These are phyloP conservation scores for Thera obeliscata DNA, from an alignment of 2,888 invertebrate genomes.

Conservation along the genomic window DNA sequence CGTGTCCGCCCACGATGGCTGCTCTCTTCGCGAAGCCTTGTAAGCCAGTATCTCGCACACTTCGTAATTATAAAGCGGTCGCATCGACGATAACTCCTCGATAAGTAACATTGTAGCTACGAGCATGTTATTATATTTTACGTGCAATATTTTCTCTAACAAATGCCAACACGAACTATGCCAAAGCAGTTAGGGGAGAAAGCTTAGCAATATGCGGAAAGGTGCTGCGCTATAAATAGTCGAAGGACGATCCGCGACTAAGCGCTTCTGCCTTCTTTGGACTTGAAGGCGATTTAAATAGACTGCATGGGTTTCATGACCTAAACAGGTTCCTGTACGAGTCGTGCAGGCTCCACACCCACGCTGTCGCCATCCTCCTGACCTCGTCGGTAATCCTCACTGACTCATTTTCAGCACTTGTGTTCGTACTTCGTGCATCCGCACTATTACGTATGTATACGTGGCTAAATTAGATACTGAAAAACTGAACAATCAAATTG, in stretches of 20 bases:
- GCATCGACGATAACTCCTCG: constrained; percentile 24
- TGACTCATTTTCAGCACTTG: constrained; percentile 59
- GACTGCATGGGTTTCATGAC: constrained; percentile 76
- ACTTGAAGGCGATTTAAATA: constrained; percentile 75
- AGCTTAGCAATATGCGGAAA: constrained; percentile 39
- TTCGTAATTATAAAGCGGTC: constrained; percentile 31
- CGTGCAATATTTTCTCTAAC: constrained; percentile 29
- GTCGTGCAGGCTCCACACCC: constrained; percentile 59
- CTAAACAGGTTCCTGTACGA: constrained; percentile 78
- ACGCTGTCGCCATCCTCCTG: constrained; percentile 68
- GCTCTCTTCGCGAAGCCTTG: constrained; percentile 20
- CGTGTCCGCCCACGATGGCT: constrained; percentile 63
- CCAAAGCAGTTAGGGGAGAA: constrained; percentile 23
- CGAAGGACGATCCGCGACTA: constrained; percentile 56
- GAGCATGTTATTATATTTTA: constrained; percentile 29
- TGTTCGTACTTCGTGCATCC: constrained; percentile 17
- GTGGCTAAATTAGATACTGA: neutral
- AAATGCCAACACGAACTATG: constrained; percentile 24
- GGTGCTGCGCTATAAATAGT: constrained; percentile 58
- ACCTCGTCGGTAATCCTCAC: constrained; percentile 63
- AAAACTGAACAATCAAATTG: neutral
- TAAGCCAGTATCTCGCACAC: constrained; percentile 20
- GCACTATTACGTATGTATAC: neutral
- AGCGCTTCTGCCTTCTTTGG: constrained; percentile 49
- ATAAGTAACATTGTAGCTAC: constrained; percentile 23